These are phyloP conservation scores for Drosophila quadrilineata DNA, from an alignment of 1,140 invertebrate species.

Conservation along the genomic window DNA sequence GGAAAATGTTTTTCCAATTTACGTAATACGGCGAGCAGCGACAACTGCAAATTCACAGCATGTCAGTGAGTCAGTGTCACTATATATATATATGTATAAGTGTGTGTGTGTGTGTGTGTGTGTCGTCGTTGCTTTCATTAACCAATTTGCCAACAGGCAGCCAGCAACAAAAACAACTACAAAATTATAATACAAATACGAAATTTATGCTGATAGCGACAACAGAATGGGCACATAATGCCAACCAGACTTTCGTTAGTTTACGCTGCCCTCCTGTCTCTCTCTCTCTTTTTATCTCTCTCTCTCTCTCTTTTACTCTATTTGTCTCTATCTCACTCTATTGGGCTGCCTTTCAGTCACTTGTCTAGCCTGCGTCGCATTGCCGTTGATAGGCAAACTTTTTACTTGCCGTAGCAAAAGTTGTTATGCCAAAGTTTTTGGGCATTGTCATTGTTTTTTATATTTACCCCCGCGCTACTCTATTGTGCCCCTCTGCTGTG, in stretches of 20 bases:
- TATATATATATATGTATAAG: too few relatives aligned
- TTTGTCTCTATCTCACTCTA: neutral
- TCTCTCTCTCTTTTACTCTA: neutral
- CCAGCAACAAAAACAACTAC: slow-evolving; percentile 8
- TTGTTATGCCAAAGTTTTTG: slow-evolving; percentile 45
- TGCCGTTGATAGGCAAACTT: slow-evolving; percentile 35
- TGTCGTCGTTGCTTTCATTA: slow-evolving; percentile 53
- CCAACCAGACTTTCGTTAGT: slow-evolving; percentile 36
- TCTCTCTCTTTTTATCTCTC: neutral
- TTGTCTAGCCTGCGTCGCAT: neutral
- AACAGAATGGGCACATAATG: slow-evolving; percentile 53
- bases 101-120: too few relatives aligned
- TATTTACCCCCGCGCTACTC: neutral
- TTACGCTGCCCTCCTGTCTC: neutral
- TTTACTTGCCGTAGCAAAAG: slow-evolving; percentile 38
- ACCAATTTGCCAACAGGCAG: slow-evolving; percentile 54
- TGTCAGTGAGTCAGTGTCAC: slow-evolving; percentile 8
- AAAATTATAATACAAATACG: slow-evolving; percentile 78
- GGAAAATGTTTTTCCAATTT: slow-evolving; percentile 61
- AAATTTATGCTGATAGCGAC: slow-evolving; percentile 68
- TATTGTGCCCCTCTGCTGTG: neutral
- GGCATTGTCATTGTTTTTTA: slow-evolving; percentile 49
- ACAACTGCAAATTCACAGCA: slow-evolving; percentile 32
- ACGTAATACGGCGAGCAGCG: slow-evolving; percentile 13
- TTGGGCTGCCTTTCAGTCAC: too few relatives aligned